phyloP scores from a whole-genome alignment of 2,113 vertebrate species.

The Sinocyclocheilus anshuiensis region DNA sequence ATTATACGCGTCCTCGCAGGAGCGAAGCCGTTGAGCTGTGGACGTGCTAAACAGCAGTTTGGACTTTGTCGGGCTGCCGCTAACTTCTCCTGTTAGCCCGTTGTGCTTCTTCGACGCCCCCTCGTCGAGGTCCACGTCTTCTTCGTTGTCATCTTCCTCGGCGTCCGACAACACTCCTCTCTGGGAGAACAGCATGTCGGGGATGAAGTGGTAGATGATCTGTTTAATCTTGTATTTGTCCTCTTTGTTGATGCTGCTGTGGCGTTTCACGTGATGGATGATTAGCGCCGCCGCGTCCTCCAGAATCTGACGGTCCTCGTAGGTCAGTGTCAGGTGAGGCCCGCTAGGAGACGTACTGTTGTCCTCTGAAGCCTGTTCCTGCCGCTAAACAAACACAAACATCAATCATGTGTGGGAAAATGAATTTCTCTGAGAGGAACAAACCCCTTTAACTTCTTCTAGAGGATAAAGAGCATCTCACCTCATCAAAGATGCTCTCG shows the following conservation, averaged over 20 bases:
- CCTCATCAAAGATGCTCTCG: conserved; percentile 96
- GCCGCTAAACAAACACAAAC: conserved; percentile 75
- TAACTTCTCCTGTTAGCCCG: conserved; percentile 72
- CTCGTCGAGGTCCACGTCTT: conserved; percentile 85
- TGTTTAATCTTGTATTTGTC: conserved; percentile 99
- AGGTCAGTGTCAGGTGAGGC: conserved; percentile 88
- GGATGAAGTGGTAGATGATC: conserved; percentile 97
- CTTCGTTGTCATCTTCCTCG: conserved; percentile 91
- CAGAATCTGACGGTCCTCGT: conserved; percentile 94
- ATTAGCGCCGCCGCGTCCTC: conserved; percentile 96
- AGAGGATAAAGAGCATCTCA: conserved; percentile 65
- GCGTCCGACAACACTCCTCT: conserved; percentile 91
- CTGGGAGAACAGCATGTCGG: conserved; percentile 92
- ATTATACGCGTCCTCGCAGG: conserved; percentile 91
- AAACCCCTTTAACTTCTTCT: background rate
- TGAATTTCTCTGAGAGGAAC: background rate
- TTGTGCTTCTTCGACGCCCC: conserved; percentile 93
- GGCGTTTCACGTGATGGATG: conserved; percentile 96
- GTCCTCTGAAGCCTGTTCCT: conserved; percentile 93
- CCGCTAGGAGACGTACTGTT: conserved; percentile 77
- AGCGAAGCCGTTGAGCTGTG: conserved; percentile 85
- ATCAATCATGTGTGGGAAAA: background rate
- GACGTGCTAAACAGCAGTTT: conserved; percentile 90
- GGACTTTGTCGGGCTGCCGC: conserved; percentile 86
- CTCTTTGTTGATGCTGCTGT: conserved; percentile 95